Conservation (phyloP, 2,113 vertebrate species). For the Condylura cristata region DNA sequence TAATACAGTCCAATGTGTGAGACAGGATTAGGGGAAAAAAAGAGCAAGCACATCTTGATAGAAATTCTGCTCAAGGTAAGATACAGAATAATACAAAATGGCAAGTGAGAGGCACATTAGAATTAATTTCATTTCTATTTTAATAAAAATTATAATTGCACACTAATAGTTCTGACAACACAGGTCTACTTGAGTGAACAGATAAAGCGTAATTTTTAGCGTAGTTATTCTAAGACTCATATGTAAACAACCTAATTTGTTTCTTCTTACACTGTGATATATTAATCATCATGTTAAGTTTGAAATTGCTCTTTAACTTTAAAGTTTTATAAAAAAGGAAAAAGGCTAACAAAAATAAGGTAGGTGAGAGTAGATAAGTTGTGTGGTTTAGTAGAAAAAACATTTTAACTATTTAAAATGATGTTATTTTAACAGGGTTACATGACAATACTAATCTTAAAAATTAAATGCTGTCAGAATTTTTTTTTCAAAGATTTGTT, state of each 20-base stretch:
- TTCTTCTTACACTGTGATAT: neutral
- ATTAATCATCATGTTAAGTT: neutral
- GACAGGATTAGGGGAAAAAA: conserved; percentile 40
- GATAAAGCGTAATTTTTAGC: neutral
- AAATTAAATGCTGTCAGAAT: neutral
- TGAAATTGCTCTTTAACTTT: neutral
- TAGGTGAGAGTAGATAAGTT: neutral
- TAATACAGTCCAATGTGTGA: conserved; percentile 63
- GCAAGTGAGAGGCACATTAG: neutral
- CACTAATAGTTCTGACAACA: neutral
- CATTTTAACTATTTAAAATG: neutral
- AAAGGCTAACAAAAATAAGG: neutral
- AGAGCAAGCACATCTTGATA: conserved; percentile 28
- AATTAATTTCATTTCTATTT: neutral
- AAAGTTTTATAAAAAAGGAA: neutral
- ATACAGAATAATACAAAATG: conserved; percentile 45
- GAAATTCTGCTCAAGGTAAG: conserved; percentile 51
- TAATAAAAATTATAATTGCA: neutral
- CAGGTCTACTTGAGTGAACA: neutral
- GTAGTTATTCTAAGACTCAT: neutral
- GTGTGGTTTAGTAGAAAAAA: neutral
- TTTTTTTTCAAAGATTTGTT: too few relatives aligned
- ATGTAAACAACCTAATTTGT: neutral
- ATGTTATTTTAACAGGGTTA: neutral
- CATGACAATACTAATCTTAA: neutral